Percentiles rank a stretch among this genome's conserved stretches.
These are phyloP conservation scores for Liparis tanakae DNA, from an alignment of 2,797 vertebrate genomes.

Conservation along the genomic window DNA sequence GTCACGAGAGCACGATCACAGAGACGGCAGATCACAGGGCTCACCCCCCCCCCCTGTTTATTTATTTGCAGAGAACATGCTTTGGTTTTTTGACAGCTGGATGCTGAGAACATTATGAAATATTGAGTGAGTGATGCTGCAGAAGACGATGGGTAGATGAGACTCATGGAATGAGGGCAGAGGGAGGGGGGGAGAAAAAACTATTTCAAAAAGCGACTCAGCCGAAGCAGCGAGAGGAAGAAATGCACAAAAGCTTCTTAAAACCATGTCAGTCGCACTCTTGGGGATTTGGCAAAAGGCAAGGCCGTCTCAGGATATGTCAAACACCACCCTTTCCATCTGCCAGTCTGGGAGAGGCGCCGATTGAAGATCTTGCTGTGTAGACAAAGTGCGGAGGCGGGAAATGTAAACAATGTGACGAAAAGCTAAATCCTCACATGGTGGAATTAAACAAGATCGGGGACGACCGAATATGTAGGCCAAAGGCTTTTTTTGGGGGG, in stretches of 20 bases:
- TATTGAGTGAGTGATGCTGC: constrained; percentile 28
- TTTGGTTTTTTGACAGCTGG: constrained; percentile 3
- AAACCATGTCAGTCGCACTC: constrained; percentile 74
- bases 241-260: constrained; percentile 74
- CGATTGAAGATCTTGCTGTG: constrained; percentile 57
- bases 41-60: not conserved
- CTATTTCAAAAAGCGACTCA: constrained; percentile 61
- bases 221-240: constrained; percentile 40
- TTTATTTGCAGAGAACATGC: constrained; percentile 1
- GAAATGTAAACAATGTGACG: constrained; percentile 68
- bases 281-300: constrained; percentile 65
- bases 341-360: constrained; percentile 60
- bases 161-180: constrained; percentile 67
- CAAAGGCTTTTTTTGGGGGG: constrained; percentile 28
- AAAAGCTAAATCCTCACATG: constrained; percentile 56
- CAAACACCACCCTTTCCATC: constrained; percentile 70
- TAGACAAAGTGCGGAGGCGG: constrained; percentile 50
- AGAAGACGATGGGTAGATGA: constrained; percentile 33
- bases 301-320: constrained; percentile 62
- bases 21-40: constrained; percentile 5
- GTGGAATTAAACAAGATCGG: constrained; percentile 37
- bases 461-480: constrained; percentile 57
- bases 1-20: constrained; percentile 22
- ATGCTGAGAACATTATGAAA: constrained; percentile 6
- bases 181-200: not conserved